Conservation (phyloP, 2,113 vertebrate species). For the Chaetorhynchus papuensis region DNA sequence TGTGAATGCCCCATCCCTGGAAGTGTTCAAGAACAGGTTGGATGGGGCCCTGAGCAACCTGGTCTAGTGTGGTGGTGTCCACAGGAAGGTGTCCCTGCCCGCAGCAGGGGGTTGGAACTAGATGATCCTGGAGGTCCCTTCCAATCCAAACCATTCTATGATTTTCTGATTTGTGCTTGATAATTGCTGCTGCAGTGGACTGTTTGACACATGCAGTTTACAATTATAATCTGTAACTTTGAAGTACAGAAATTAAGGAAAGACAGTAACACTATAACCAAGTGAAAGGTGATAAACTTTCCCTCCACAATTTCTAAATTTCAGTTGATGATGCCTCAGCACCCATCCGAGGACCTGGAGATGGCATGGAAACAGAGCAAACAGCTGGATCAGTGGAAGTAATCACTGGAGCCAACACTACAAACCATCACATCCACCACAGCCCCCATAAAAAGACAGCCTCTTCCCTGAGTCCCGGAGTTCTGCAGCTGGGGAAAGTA, state of each 20-base stretch:
- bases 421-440: constrained; percentile 48
- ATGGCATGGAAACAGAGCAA: constrained; percentile 96
- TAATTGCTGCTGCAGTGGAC: not conserved
- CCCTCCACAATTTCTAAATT: not conserved
- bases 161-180: not conserved
- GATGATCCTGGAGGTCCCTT: not conserved
- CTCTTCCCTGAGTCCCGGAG: constrained; percentile 76
- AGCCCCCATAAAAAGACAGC: constrained; percentile 67
- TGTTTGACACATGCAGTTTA: not conserved
- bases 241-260: not conserved
- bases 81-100: not conserved
- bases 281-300: not conserved
- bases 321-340: constrained; percentile 55
- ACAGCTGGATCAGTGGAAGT: constrained; percentile 68
- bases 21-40: not conserved
- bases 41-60: not conserved
- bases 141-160: not conserved
- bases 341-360: constrained; percentile 86
- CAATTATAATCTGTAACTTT: not conserved
- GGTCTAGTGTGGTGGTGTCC: not conserved
- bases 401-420: constrained; percentile 19
- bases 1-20: not conserved
- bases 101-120: not conserved
- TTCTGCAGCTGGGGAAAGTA: constrained; percentile 89
- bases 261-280: not conserved